Conservation (phyloP, 2,113 vertebrate genomes). For the Aix galericulata region DNA sequence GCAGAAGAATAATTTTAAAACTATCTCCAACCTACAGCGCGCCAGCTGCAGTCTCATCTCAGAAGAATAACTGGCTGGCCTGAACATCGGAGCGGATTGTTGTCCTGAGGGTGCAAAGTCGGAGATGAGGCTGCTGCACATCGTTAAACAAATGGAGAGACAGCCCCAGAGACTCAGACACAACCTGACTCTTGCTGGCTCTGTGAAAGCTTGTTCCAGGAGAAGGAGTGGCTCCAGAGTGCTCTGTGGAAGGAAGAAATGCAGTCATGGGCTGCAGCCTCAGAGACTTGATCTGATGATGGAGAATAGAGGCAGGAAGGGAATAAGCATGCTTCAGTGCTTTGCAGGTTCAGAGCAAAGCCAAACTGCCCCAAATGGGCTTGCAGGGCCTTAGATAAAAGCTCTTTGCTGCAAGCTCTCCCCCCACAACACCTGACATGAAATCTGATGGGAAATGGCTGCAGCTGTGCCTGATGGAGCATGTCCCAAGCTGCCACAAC, state of each 20-base stretch:
- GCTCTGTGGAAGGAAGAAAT: neutral
- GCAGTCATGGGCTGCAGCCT: neutral
- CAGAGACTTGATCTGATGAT: neutral
- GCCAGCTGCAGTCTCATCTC: neutral
- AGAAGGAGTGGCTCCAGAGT: constrained; percentile 20
- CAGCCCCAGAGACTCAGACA: neutral
- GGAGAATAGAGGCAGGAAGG: neutral
- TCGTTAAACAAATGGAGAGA: constrained; percentile 63
- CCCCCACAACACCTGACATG: neutral
- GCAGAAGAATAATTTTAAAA: constrained; percentile 6
- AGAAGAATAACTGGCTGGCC: constrained; percentile 19
- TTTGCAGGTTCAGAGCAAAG: neutral
- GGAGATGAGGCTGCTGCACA: constrained; percentile 22
- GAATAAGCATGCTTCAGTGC: accelerated
- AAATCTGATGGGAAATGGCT: neutral
- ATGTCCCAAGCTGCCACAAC: neutral
- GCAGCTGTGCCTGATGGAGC: neutral
- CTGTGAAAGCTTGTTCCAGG: neutral
- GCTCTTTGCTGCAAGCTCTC: neutral
- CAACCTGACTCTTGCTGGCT: constrained; percentile 25
- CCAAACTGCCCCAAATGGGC: neutral
- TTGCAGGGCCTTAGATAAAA: neutral
- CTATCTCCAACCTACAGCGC: neutral
- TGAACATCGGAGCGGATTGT: constrained; percentile 35
- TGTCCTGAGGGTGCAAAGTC: constrained; percentile 33